Evolutionary conservation across 2,888 invertebrate genomes (phyloP).

Genomic region (Platycnemis pennipes): DNA sequence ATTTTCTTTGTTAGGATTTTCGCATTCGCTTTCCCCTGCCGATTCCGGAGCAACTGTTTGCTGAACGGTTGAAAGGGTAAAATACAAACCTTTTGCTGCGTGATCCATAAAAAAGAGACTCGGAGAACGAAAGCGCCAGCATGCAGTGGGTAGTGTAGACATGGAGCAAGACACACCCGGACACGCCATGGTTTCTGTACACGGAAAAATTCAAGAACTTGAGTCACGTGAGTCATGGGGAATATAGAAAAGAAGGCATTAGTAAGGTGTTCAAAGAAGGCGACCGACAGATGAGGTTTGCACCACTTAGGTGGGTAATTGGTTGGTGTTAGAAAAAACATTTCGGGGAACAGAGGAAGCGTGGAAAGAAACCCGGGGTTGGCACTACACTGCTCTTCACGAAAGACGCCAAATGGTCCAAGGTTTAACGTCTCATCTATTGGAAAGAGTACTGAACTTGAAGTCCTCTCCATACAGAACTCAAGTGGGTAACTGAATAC

Average conservation of each 20-base stretch:
- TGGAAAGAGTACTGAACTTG: too few relatives aligned
- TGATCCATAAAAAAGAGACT: background rate
- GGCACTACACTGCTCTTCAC: too few relatives aligned
- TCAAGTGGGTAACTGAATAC: too few relatives aligned
- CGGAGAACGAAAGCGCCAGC: background rate
- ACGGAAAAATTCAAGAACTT: background rate
- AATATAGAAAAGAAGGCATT: background rate
- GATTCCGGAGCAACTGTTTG: background rate
- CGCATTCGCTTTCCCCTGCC: background rate
- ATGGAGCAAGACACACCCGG: background rate
- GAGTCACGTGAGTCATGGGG: background rate
- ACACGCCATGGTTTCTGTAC: background rate
- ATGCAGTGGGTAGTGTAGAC: background rate
- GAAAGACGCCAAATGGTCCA: too few relatives aligned
- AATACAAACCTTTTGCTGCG: background rate
- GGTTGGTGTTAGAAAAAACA: too few relatives aligned
- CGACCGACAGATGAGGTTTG: too few relatives aligned
- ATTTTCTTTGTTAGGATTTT: background rate
- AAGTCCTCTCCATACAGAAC: too few relatives aligned
- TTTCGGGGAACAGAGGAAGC: too few relatives aligned
- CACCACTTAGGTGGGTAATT: too few relatives aligned
- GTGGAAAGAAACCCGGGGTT: too few relatives aligned
- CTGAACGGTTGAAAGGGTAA: background rate
- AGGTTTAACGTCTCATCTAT: too few relatives aligned
- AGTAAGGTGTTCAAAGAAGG: too few relatives aligned